These are phyloP conservation scores for Marisa cornuarietis DNA, from an alignment of 1,140 invertebrate genomes.

Conservation along the genomic window DNA sequence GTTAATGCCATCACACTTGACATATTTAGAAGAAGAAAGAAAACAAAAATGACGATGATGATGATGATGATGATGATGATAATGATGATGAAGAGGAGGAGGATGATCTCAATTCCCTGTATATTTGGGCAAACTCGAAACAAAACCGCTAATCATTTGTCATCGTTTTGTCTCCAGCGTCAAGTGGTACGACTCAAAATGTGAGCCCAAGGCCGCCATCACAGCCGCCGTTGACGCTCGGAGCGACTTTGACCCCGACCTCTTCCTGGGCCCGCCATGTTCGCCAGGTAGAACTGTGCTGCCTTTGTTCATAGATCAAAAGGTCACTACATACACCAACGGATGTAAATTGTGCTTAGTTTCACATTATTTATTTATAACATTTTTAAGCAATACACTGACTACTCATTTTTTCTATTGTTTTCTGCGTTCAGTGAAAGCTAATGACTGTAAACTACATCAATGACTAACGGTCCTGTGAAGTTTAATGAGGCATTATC, in stretches of 20 bases:
- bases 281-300: conserved; percentile 43
- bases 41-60: neutral
- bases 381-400: too few species aligned
- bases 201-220: conserved; percentile 52
- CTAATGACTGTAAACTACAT: too few species aligned
- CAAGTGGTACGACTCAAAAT: conserved; percentile 57
- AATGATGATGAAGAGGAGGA: neutral
- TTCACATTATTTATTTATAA: too few species aligned
- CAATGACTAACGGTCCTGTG: too few species aligned
- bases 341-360: too few species aligned
- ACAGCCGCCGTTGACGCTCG: conserved; percentile 51
- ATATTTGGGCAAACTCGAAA: neutral
- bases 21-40: neutral
- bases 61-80: neutral
- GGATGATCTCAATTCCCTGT: neutral
- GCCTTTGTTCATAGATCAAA: neutral
- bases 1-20: neutral
- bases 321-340: too few species aligned
- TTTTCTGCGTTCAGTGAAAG: too few species aligned
- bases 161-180: conserved; percentile 42
- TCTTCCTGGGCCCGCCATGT: conserved; percentile 59
- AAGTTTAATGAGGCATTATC: too few species aligned
- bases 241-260: conserved; percentile 46
- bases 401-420: too few species aligned
- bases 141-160: neutral